phyloP scores from a whole-genome alignment of 2,113 vertebrate species.

The Anolis carolinensis region DNA sequence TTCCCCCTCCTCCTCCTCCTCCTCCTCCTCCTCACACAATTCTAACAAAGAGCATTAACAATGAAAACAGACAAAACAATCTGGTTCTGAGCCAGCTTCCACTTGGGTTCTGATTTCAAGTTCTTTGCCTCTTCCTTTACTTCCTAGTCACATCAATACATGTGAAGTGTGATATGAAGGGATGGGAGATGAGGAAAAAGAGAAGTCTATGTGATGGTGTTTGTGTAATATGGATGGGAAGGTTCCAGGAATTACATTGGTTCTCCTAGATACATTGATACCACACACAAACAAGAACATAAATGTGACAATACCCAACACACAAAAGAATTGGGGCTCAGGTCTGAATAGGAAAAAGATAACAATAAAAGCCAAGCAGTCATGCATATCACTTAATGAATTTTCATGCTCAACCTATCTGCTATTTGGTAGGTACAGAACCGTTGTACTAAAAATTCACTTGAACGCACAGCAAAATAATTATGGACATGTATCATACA shows the following conservation, averaged over 20 bases:
- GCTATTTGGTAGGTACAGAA: slow-evolving; percentile 7
- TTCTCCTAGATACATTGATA: slow-evolving; percentile 15
- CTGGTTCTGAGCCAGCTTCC: neutral
- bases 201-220: neutral
- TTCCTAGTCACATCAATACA: neutral
- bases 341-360: slow-evolving; percentile 10
- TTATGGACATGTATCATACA: slow-evolving; percentile 1
- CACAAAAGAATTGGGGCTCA: neutral
- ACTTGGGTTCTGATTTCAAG: neutral
- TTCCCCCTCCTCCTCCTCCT: no score
- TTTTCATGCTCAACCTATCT: slow-evolving; percentile 17
- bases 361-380: slow-evolving; percentile 32
- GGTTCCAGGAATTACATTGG: neutral
- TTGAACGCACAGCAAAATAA: slow-evolving; percentile 20
- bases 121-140: neutral
- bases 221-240: neutral
- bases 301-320: neutral
- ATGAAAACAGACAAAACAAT: neutral
- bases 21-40: neutral
- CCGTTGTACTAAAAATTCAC: slow-evolving; percentile 34
- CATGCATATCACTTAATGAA: slow-evolving; percentile 26
- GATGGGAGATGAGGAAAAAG: neutral
- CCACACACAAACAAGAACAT: neutral
- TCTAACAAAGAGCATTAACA: neutral
- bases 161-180: no score